Percentiles rank a stretch among this genome's conserved stretches.
phyloP scores from a whole-genome alignment of 1,140 invertebrate genomes.

The Zaprionus capensis region DNA sequence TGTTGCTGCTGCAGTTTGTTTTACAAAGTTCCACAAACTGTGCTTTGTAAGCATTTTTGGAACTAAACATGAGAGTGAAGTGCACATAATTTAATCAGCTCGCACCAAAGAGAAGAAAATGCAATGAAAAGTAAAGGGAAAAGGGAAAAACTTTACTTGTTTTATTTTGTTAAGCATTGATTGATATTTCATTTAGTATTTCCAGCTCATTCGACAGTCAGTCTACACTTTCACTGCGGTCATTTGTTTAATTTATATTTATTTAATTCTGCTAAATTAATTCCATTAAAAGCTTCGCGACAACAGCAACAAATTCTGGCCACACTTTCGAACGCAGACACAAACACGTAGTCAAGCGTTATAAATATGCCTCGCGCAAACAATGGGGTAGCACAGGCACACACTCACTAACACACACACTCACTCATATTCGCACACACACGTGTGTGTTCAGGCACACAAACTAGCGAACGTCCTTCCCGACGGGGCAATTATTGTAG shows the following conservation, averaged over 20 bases:
- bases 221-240: neutral
- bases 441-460: constrained; percentile 10
- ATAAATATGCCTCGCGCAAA: constrained; percentile 32
- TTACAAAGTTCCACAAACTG: constrained; percentile 27
- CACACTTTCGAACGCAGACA: constrained; percentile 39
- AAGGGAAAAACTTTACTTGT: neutral
- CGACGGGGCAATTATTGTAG: constrained; percentile 65
- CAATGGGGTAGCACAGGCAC: constrained; percentile 24
- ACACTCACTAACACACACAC: constrained; percentile 25
- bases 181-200: constrained; percentile 1
- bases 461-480: constrained; percentile 5
- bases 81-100: constrained; percentile 52
- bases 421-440: constrained; percentile 21
- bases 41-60: constrained; percentile 9
- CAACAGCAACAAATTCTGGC: constrained; percentile 44
- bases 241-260: constrained; percentile 33
- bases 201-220: neutral
- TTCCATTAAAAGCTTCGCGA: constrained; percentile 62
- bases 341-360: constrained; percentile 40
- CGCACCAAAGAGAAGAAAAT: neutral
- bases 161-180: neutral
- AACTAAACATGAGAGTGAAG: neutral
- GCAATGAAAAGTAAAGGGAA: neutral
- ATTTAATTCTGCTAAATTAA: constrained; percentile 57
- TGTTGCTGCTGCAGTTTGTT: constrained; percentile 31